phyloP scores from a whole-genome alignment of 2,113 vertebrate genomes.

The Hemicordylus capensis region DNA sequence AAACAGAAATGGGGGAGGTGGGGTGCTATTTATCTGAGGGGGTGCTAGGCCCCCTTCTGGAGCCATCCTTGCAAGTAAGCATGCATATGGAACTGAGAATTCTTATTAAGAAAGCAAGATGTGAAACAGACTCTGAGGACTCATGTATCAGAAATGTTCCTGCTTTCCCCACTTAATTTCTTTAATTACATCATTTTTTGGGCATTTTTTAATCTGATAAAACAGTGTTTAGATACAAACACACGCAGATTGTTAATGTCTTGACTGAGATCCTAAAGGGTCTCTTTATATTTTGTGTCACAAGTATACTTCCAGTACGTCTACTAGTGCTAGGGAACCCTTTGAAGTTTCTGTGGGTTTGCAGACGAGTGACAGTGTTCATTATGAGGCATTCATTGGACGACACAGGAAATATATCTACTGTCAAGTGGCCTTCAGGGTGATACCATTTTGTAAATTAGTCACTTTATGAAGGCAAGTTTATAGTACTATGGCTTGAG shows the following conservation, averaged over 20 bases:
- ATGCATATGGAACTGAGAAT: background rate
- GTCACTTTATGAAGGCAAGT: background rate
- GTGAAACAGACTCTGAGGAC: background rate
- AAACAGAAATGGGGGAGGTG: too few species aligned
- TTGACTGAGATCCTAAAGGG: background rate
- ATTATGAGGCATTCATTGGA: background rate
- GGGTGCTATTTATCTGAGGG: too few species aligned
- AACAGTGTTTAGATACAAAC: background rate
- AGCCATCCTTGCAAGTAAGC: too few species aligned
- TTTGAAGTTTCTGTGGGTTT: background rate
- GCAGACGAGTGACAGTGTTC: background rate
- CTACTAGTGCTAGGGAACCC: background rate
- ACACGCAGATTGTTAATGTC: background rate
- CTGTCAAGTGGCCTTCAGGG: background rate
- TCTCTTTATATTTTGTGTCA: background rate
- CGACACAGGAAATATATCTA: background rate
- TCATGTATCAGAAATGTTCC: background rate
- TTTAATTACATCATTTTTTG: too few species aligned
- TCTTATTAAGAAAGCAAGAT: background rate
- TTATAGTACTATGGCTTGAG: background rate
- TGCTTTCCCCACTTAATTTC: background rate
- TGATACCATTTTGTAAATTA: background rate
- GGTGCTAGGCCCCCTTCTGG: too few species aligned
- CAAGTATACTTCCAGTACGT: background rate
- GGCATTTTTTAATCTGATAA: too few species aligned